A percentile compares a stretch with the other conserved stretches of the same genome.
phyloP scores from a whole-genome alignment of 2,797 vertebrate genomes.

The Neosilurus mollespiculum region DNA sequence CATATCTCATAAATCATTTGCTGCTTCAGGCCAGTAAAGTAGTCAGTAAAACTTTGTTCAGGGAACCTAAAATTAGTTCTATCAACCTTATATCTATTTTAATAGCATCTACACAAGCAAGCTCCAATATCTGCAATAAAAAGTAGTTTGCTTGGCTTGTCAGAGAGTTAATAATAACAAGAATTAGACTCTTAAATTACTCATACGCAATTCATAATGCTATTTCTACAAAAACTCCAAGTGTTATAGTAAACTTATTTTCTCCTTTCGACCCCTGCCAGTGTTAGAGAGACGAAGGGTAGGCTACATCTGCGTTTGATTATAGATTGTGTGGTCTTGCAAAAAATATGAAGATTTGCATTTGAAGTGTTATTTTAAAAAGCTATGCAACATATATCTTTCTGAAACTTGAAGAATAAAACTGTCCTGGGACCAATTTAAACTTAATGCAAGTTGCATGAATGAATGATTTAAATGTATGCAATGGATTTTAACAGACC shows the following conservation, averaged over 20 bases:
- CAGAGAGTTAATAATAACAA: neutral
- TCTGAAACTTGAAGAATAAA: neutral
- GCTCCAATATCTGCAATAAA: slow-evolving; percentile 1
- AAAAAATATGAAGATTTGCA: neutral
- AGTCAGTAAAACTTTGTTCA: slow-evolving; percentile 8
- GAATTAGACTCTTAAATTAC: neutral
- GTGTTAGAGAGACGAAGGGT: neutral
- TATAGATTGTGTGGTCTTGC: neutral
- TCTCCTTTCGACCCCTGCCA: neutral
- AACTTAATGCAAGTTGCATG: neutral
- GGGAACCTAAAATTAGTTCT: neutral
- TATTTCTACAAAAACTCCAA: neutral
- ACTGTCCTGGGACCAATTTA: neutral
- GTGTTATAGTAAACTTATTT: neutral
- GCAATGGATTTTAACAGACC: neutral
- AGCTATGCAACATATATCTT: neutral
- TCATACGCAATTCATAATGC: neutral
- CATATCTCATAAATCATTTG: neutral
- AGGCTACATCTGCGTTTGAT: neutral
- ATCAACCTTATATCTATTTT: neutral
- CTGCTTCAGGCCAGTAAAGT: neutral
- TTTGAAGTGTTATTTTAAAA: neutral
- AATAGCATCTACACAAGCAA: slow-evolving; percentile 4
- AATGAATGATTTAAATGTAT: neutral
- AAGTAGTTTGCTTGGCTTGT: neutral